Base-by-base conservation (phyloP, 2,113 vertebrate species). In the Leiothrix lutea region DNA sequence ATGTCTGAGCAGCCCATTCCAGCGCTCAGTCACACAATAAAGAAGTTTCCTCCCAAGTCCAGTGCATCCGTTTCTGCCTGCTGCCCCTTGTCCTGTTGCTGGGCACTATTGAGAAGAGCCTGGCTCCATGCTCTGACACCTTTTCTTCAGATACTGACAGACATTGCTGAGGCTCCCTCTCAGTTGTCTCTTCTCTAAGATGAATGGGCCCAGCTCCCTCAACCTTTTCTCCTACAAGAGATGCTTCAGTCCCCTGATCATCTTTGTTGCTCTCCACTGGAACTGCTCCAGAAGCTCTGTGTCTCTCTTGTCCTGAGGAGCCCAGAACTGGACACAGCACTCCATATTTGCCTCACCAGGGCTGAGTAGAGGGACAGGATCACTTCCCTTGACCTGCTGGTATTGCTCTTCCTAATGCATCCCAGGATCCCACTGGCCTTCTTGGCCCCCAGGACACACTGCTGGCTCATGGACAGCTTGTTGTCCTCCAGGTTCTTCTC, bases 381-480 rank as follows among this genome's bases (percentile, higher is more conserved):
- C 61, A 65, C 8, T 25, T 24, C 14, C 11, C 12, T 65, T 1
- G 0, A 11, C 25, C 24, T 65, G 15, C 15, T 0, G 48, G 48
- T 31, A 54, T 3, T 24, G 31, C 14, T 64, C 8, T 64, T n/a
- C 11, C 31, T 65, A 35, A 35, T 28, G 31, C 14, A 26, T 23
- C 11, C 10, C 29, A 64, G 36, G 31, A 14, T 23, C 6, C 36
- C 38, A 11, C 0, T 54, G 25, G 8, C 24, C 31, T 42, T 53
- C 25, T 35, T 54, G 38, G 20, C 6, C 38, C 20, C 48, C 11
- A 11, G 25, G 33, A 4, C 33, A 44, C 61, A 45, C 38, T 45
- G 17, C 40, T 45, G 48, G 61, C 23, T 53, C 60, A 53, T 22
- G 36, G 24, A 35, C 36, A 53, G 38, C 14, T 53, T 79, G 18